Evolutionary conservation across 1,140 invertebrate genomes (phyloP).

Genomic region (Cydia pomonella): DNA sequence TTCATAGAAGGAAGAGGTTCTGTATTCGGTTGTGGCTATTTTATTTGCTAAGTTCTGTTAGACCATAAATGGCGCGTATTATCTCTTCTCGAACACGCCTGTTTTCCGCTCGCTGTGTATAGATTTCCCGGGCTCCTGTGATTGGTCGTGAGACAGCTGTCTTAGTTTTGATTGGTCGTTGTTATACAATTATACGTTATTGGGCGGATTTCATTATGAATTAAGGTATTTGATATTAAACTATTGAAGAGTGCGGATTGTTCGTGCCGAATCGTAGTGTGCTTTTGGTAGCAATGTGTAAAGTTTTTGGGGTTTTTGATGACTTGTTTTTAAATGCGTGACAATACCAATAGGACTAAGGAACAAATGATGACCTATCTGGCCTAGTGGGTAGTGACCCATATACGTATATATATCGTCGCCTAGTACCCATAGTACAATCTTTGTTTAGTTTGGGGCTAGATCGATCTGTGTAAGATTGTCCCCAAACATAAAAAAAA

Average conservation of each 20-base stretch:
- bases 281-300: neutral
- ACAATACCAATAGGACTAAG: no score
- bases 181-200: conserved; percentile 15
- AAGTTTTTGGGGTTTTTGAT: neutral
- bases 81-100: conserved; percentile 23
- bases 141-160: conserved; percentile 32
- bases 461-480: no score
- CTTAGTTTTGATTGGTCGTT: conserved; percentile 27
- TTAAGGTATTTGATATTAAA: conserved; percentile 13
- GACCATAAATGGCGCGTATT: conserved; percentile 20
- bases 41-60: conserved; percentile 2
- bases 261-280: neutral
- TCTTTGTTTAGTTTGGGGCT: no score
- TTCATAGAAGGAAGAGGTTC: no score
- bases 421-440: no score
- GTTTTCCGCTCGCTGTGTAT: conserved; percentile 29
- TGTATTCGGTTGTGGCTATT: no score
- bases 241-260: conserved; percentile 19
- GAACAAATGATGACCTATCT: no score
- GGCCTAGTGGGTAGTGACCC: no score
- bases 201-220: conserved; percentile 7
- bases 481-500: no score
- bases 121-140: conserved; percentile 14
- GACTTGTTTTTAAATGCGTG: neutral
- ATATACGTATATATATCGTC: no score